A percentile compares a stretch with the other conserved stretches of the same genome.
Conservation (phyloP, 2,113 vertebrate genomes). For the Entomyzon cyanotis region DNA sequence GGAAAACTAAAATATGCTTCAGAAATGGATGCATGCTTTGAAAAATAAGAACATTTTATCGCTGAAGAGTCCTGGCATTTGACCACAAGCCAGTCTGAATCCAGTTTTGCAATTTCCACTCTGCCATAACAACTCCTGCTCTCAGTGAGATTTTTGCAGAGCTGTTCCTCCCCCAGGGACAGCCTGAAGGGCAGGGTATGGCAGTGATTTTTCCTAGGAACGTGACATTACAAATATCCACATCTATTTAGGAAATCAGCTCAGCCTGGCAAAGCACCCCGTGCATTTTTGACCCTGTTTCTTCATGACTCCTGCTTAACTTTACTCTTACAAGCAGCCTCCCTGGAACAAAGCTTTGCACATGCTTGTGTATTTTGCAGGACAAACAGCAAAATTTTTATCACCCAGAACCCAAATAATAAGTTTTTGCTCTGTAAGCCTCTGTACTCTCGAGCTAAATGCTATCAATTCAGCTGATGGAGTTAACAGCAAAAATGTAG, state of each 20-base stretch:
- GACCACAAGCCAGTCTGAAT: not conserved
- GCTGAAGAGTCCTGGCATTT: not conserved
- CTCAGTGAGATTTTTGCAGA: not conserved
- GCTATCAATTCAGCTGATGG: slow-evolving; percentile 20
- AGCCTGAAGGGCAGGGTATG: rapidly evolving
- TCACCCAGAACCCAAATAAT: not conserved
- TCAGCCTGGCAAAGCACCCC: not conserved
- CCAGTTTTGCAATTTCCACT: not conserved
- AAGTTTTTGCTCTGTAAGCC: not conserved
- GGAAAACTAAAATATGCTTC: slow-evolving; percentile 12
- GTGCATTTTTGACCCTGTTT: not conserved
- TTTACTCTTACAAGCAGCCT: not conserved
- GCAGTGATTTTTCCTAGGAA: not conserved
- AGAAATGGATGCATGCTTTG: not conserved
- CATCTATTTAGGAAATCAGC: not conserved
- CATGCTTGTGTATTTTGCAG: not conserved
- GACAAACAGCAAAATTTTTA: not conserved
- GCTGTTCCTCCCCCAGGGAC: not conserved
- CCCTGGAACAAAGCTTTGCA: not conserved
- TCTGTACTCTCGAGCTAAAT: not conserved
- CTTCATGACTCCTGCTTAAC: not conserved
- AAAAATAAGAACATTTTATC: not conserved
- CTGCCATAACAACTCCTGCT: not conserved
- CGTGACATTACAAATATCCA: not conserved
- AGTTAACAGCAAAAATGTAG: slow-evolving; percentile 65